Percentiles rank a stretch among this genome's conserved stretches.
Evolutionary conservation across 1,140 invertebrate species (phyloP).

Genomic region (Magallana angulata): DNA sequence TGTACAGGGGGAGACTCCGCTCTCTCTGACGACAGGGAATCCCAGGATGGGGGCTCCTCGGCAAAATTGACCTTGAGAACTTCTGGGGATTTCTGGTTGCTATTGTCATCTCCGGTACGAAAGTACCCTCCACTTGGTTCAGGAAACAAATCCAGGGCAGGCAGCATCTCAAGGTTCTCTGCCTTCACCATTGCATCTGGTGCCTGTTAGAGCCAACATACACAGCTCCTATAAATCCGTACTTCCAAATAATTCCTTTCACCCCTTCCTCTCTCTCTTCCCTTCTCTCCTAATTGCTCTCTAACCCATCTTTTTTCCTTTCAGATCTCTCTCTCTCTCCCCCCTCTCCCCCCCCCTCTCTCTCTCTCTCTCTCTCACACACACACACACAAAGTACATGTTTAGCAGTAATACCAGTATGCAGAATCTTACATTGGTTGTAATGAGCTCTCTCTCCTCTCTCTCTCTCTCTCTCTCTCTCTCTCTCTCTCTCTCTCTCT

Average conservation of each 20-base stretch:
- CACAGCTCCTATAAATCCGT: not conserved
- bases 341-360: not conserved
- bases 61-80: conserved; percentile 50
- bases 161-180: conserved; percentile 65
- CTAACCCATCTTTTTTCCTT: too few relatives aligned
- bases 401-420: not conserved
- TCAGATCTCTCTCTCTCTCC: too few relatives aligned
- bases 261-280: too few relatives aligned
- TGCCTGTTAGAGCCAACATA: conserved; percentile 53
- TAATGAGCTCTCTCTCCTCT: conserved; percentile 63
- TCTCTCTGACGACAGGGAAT: not conserved
- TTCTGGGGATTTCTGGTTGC: conserved; percentile 49
- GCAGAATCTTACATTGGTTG: conserved; percentile 67
- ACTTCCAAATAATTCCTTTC: not conserved
- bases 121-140: conserved; percentile 51
- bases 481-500: not conserved
- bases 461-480: too few relatives aligned
- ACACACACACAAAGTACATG: not conserved
- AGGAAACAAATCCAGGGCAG: conserved; percentile 59
- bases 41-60: not conserved
- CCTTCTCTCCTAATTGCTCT: too few relatives aligned
- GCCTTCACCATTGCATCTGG: conserved; percentile 66
- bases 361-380: not conserved
- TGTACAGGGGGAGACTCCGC: conserved; percentile 38
- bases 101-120: conserved; percentile 21